Evolutionary conservation across 2,888 invertebrate species (phyloP).

Genomic region (Erebia ligea): DNA sequence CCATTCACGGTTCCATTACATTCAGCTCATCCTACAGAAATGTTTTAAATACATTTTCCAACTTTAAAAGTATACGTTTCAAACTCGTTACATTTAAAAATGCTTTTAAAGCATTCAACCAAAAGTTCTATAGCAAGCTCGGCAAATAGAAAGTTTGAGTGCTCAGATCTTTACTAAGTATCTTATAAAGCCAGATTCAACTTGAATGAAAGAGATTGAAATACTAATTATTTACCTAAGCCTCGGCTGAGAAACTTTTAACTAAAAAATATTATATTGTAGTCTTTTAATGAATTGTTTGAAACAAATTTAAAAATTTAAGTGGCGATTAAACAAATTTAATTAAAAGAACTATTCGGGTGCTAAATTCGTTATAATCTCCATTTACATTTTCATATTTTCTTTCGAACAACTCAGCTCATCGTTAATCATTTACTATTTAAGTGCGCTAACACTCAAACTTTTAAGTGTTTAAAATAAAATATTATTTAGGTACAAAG

Average conservation of each 20-base stretch:
- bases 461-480: too few species aligned
- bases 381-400: too few species aligned
- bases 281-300: background rate
- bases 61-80: constrained; percentile 15
- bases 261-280: background rate
- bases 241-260: constrained; percentile 2
- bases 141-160: constrained; percentile 12
- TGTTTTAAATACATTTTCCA: constrained; percentile 20
- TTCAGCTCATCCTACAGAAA: constrained; percentile 11
- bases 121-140: constrained; percentile 12
- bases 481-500: too few species aligned
- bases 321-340: too few species aligned
- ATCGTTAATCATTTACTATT: too few species aligned
- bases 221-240: constrained; percentile 13
- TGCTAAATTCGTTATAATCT: too few species aligned
- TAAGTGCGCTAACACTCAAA: too few species aligned
- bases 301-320: too few species aligned
- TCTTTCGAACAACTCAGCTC: too few species aligned
- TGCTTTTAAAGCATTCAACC: constrained; percentile 20
- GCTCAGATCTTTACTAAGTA: constrained; percentile 13
- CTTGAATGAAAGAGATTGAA: constrained; percentile 11
- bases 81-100: constrained; percentile 16
- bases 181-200: constrained; percentile 16
- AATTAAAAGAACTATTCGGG: too few species aligned
- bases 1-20: constrained; percentile 11